Conservation (phyloP, 2,113 vertebrate genomes). For the Callipepla squamata region DNA sequence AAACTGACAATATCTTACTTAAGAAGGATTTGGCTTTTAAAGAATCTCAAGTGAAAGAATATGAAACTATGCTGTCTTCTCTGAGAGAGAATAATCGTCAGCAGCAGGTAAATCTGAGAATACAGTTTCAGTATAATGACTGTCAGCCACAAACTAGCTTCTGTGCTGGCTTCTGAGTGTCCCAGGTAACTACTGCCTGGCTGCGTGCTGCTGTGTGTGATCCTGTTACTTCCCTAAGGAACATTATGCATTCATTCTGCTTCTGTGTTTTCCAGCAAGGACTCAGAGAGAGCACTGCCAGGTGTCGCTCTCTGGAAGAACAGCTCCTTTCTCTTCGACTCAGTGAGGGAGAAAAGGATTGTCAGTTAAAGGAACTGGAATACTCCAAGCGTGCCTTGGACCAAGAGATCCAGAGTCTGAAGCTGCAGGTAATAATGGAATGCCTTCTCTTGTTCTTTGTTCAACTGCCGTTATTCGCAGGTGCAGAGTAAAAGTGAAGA, state of each 20-base stretch:
- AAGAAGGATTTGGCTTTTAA: slow-evolving; percentile 92
- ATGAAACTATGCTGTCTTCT: slow-evolving; percentile 86
- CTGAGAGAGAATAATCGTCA: slow-evolving; percentile 90
- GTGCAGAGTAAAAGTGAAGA: accelerated
- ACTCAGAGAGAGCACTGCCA: slow-evolving; percentile 78
- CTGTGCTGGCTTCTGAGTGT: background rate
- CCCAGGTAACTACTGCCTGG: background rate
- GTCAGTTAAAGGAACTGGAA: slow-evolving; percentile 89
- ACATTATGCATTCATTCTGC: accelerated
- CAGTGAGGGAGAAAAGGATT: slow-evolving; percentile 82
- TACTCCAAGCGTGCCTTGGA: slow-evolving; percentile 85
- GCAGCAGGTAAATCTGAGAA: slow-evolving; percentile 84
- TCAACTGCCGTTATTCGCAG: background rate
- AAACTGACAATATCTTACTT: slow-evolving; percentile 86
- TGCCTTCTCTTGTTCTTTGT: accelerated
- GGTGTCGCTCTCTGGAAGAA: slow-evolving; percentile 84
- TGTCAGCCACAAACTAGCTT: background rate
- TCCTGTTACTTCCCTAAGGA: background rate
- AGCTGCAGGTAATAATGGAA: slow-evolving; percentile 82
- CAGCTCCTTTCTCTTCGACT: slow-evolving; percentile 78
- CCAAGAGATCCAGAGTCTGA: slow-evolving; percentile 90
- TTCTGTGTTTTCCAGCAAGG: slow-evolving; percentile 74
- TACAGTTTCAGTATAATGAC: accelerated
- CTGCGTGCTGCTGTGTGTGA: accelerated
- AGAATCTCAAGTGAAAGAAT: slow-evolving; percentile 87